Percentiles rank a stretch among this genome's conserved stretches.
phyloP scores from a whole-genome alignment of 2,888 invertebrate species.

The Volucella inanis region DNA sequence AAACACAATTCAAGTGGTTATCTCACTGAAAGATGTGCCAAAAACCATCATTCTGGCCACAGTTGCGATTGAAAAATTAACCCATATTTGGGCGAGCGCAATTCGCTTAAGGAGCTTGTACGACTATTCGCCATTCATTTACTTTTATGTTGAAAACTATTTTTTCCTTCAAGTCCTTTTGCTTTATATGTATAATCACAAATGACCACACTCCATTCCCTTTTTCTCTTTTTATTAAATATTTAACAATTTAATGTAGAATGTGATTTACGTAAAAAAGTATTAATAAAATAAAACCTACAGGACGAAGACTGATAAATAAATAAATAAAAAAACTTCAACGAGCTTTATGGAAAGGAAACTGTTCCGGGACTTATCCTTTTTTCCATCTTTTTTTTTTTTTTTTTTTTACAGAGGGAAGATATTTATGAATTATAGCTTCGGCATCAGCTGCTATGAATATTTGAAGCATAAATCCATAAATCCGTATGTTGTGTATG shows the following conservation, averaged over 20 bases:
- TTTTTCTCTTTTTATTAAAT: constrained; percentile 39
- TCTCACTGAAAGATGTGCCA: background rate
- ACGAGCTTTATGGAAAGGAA: constrained; percentile 69
- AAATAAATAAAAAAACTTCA: constrained; percentile 38
- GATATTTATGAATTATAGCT: constrained; percentile 70
- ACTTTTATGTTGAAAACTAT: background rate
- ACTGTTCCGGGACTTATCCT: constrained; percentile 46
- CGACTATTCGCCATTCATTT: constrained; percentile 10
- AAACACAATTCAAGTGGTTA: constrained; percentile 24
- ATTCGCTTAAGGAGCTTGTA: constrained; percentile 57
- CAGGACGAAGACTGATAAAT: background rate
- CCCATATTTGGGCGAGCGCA: constrained; percentile 12
- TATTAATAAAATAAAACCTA: constrained; percentile 22
- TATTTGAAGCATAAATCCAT: constrained; percentile 47
- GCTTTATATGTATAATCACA: too few relatives aligned
- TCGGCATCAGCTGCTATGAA: constrained; percentile 67
- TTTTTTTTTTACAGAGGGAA: background rate
- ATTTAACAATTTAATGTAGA: constrained; percentile 59
- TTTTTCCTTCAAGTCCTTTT: background rate
- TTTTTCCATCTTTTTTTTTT: background rate
- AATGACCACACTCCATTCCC: background rate
- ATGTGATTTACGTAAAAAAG: constrained; percentile 59
- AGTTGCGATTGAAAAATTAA: constrained; percentile 33
- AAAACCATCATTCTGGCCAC: constrained; percentile 22
- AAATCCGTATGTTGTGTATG: too few relatives aligned